phyloP scores from a whole-genome alignment of 2,113 vertebrate species.

The Vimba vimba region DNA sequence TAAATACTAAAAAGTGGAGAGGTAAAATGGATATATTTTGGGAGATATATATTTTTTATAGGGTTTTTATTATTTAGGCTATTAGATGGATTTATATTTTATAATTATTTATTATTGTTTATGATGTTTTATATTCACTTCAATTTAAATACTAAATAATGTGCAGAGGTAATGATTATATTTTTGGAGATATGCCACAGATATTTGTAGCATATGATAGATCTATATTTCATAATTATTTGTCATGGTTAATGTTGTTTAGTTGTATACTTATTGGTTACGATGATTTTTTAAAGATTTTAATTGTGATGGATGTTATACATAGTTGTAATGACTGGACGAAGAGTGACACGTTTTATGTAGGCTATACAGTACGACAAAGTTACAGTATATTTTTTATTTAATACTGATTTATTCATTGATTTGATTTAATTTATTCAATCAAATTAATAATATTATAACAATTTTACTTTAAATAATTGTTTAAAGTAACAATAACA shows the following conservation, averaged over 20 bases:
- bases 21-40: neutral
- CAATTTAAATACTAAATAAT: too few relatives aligned
- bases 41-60: neutral
- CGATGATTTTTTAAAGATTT: neutral
- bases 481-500: neutral
- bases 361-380: neutral
- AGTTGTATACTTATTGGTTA: neutral
- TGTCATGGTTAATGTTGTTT: neutral
- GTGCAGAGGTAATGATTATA: too few relatives aligned
- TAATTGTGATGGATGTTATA: neutral
- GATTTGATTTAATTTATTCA: too few relatives aligned
- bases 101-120: neutral
- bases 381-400: neutral
- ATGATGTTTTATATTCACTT: neutral
- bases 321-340: neutral
- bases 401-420: neutral
- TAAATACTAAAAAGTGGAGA: neutral
- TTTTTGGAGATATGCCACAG: too few relatives aligned
- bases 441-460: neutral
- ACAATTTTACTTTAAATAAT: neutral
- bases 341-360: too few relatives aligned
- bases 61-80: too few relatives aligned
- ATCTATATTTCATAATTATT: neutral
- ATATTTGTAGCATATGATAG: neutral
- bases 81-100: too few relatives aligned